Conservation (phyloP, 2,797 vertebrate genomes). For the Lithobates sylvaticus region DNA sequence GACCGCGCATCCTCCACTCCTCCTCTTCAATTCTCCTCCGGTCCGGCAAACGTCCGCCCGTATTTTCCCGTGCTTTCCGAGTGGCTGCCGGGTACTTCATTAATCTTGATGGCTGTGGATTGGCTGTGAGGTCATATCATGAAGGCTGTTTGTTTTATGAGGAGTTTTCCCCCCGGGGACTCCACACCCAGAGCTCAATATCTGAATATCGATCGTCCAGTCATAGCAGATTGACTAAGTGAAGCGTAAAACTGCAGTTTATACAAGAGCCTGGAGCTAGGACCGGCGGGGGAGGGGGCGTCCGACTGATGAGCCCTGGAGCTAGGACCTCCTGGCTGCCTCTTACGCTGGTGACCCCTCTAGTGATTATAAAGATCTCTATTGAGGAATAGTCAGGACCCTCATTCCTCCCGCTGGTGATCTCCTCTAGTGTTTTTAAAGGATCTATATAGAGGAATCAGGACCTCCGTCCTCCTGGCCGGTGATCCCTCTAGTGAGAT, state of each 20-base stretch:
- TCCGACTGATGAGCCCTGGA: too few species aligned
- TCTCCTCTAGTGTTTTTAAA: too few species aligned
- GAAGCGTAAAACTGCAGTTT: slow-evolving; percentile 55
- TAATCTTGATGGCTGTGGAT: slow-evolving; percentile 13
- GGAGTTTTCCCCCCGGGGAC: slow-evolving; percentile 19
- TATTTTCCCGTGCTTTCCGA: neutral
- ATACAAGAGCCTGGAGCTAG: slow-evolving; percentile 42
- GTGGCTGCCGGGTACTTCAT: neutral
- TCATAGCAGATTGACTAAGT: slow-evolving; percentile 53
- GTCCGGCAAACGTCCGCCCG: neutral
- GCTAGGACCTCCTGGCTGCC: too few species aligned
- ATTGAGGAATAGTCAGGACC: too few species aligned
- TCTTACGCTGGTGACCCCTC: too few species aligned
- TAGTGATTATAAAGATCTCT: too few species aligned
- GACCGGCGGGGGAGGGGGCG: neutral
- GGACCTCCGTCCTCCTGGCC: too few species aligned
- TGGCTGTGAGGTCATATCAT: slow-evolving; percentile 27
- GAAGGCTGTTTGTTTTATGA: slow-evolving; percentile 37
- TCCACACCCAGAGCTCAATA: slow-evolving; percentile 55
- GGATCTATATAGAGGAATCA: too few species aligned
- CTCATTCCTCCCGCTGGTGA: too few species aligned
- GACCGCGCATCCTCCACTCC: too few species aligned
- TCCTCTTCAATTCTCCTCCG: neutral
- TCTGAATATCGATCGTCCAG: slow-evolving; percentile 54
- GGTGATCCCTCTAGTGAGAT: too few species aligned